Evolutionary conservation across 2,888 invertebrate species (phyloP).

Genomic region (Mythimna impura): DNA sequence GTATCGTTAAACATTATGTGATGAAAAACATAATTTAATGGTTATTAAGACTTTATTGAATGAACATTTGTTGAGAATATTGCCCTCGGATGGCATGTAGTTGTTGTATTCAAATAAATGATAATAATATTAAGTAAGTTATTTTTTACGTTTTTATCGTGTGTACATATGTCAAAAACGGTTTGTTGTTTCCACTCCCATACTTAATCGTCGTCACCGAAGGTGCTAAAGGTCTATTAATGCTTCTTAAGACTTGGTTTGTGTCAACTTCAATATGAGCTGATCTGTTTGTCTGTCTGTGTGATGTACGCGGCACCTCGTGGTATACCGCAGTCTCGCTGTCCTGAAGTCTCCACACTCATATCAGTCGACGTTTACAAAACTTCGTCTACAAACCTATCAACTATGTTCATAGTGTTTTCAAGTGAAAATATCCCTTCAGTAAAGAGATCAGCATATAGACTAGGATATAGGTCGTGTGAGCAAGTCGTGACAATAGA

Average conservation of each 20-base stretch:
- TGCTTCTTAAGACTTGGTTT: conserved; percentile 85
- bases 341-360: conserved; percentile 57
- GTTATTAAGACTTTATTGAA: conserved; percentile 89
- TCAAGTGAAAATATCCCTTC: conserved; percentile 56
- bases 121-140: conserved; percentile 91
- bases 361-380: conserved; percentile 66
- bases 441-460: conserved; percentile 50
- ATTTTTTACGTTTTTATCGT: conserved; percentile 91
- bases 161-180: conserved; percentile 87
- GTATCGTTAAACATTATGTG: conserved; percentile 90
- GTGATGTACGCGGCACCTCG: conserved; percentile 49
- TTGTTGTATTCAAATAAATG: conserved; percentile 90
- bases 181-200: conserved; percentile 87
- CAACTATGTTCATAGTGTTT: conserved; percentile 66
- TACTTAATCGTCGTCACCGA: conserved; percentile 85
- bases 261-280: conserved; percentile 68
- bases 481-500: conserved; percentile 65
- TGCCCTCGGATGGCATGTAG: conserved; percentile 88
- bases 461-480: conserved; percentile 61
- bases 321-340: conserved; percentile 40
- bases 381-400: conserved; percentile 57
- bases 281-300: conserved; percentile 70
- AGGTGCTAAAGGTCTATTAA: conserved; percentile 90
- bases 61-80: conserved; percentile 89
- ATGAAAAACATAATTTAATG: conserved; percentile 85